A percentile compares a stretch with the other conserved stretches of the same genome.
phyloP scores from a whole-genome alignment of 2,113 vertebrate genomes.

The Sapayoa aenigma region DNA sequence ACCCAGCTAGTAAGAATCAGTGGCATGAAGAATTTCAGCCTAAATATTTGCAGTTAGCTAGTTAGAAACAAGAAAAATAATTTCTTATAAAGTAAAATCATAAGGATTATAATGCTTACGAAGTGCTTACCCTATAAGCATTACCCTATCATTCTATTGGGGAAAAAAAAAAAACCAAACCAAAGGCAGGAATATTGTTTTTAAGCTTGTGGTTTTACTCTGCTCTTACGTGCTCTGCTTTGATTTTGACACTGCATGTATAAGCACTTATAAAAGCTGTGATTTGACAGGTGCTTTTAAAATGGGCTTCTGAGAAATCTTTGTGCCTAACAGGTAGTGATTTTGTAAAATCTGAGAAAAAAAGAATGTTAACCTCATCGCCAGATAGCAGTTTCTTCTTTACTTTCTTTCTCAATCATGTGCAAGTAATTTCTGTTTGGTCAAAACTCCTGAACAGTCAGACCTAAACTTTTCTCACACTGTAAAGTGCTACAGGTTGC shows the following conservation, averaged over 20 bases:
- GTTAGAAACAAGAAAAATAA: background rate
- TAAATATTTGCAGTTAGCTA: background rate
- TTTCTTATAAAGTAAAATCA: background rate
- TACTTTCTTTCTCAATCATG: constrained; percentile 25
- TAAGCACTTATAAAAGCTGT: background rate
- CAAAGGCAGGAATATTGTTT: background rate
- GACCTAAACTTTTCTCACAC: constrained; percentile 14
- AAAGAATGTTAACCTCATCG: background rate
- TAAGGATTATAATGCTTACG: background rate
- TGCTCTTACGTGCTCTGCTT: background rate
- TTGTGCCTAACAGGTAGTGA: background rate
- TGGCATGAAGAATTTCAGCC: background rate
- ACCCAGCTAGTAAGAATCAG: background rate
- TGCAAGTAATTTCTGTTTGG: background rate
- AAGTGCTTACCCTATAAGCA: background rate
- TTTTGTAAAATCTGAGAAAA: background rate
- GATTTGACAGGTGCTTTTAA: background rate
- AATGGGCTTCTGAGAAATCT: constrained; percentile 21
- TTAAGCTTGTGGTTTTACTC: background rate
- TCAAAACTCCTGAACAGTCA: constrained; percentile 42
- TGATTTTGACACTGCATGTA: background rate
- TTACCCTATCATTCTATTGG: background rate
- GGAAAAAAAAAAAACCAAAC: background rate
- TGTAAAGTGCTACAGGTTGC: background rate
- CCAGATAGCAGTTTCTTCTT: background rate